A percentile compares a stretch with the other conserved stretches of the same genome.
phyloP scores from a whole-genome alignment of 2,797 vertebrate species.

The Staurois parvus region DNA sequence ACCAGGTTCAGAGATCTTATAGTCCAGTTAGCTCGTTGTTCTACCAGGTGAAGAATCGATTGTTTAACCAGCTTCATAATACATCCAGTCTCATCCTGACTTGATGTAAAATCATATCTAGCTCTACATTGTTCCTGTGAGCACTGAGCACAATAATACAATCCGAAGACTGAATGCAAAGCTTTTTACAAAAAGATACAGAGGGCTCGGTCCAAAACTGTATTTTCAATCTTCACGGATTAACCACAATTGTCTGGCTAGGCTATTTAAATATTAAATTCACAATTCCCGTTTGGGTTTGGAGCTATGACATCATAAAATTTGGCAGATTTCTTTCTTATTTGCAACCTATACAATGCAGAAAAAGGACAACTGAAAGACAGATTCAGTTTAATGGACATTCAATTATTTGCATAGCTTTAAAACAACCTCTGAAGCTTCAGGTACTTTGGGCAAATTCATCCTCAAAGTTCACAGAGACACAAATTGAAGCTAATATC shows the following conservation, averaged over 20 bases:
- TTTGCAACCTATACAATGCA: too few relatives aligned
- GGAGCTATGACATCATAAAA: too few relatives aligned
- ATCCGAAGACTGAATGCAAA: too few relatives aligned
- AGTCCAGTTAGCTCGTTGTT: not conserved
- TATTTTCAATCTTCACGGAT: not conserved
- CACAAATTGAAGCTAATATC: too few relatives aligned
- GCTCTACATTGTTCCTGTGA: too few relatives aligned
- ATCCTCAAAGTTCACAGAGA: not conserved
- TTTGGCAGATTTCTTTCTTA: too few relatives aligned
- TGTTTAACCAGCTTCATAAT: not conserved
- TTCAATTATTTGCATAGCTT: not conserved
- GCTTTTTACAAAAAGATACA: not conserved
- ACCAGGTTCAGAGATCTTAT: constrained; percentile 20
- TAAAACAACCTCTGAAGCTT: too few relatives aligned
- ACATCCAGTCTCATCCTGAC: not conserved
- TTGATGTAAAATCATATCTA: not conserved
- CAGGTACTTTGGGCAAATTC: not conserved
- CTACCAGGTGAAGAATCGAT: not conserved
- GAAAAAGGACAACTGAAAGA: too few relatives aligned
- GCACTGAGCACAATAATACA: too few relatives aligned
- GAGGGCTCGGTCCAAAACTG: not conserved
- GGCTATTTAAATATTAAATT: too few relatives aligned
- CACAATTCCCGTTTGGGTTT: not conserved
- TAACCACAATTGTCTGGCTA: too few relatives aligned
- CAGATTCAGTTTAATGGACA: not conserved